phyloP scores from a whole-genome alignment of 2,113 vertebrate genomes.

The Cochlearius cochlearius region DNA sequence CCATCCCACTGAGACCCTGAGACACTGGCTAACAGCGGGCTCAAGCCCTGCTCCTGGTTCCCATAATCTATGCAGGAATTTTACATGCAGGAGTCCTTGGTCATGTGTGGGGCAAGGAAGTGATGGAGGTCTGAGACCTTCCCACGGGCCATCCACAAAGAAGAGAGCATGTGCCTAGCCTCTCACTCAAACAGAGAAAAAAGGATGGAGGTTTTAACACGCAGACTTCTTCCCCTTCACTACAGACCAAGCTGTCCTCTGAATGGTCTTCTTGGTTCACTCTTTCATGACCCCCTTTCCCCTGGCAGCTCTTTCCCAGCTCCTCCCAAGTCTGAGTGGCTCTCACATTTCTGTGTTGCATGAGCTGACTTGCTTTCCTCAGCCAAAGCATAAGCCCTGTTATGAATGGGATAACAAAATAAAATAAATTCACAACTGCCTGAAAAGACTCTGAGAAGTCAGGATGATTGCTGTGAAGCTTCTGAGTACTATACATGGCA shows the following conservation, averaged over 20 bases:
- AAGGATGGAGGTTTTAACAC: not conserved
- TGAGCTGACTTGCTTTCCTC: not conserved
- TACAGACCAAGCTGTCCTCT: not conserved
- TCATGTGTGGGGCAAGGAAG: not conserved
- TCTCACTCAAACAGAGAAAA: not conserved
- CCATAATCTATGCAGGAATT: fast-evolving
- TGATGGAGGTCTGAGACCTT: not conserved
- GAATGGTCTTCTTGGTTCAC: not conserved
- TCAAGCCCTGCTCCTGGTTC: not conserved
- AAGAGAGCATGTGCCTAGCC: not conserved
- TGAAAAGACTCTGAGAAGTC: not conserved
- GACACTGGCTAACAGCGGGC: not conserved
- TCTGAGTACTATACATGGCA: not conserved
- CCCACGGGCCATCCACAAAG: not conserved
- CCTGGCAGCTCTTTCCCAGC: not conserved
- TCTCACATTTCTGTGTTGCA: not conserved
- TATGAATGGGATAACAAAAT: not conserved
- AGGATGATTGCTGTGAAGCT: not conserved
- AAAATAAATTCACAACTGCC: not conserved
- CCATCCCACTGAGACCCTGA: not conserved
- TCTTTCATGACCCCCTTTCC: not conserved
- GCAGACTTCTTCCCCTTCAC: not conserved
- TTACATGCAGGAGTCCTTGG: not conserved
- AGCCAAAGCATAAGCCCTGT: not conserved
- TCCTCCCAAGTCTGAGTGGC: not conserved